Base-by-base conservation (phyloP, 2,888 invertebrate species). In the Sialis fuliginosa region DNA sequence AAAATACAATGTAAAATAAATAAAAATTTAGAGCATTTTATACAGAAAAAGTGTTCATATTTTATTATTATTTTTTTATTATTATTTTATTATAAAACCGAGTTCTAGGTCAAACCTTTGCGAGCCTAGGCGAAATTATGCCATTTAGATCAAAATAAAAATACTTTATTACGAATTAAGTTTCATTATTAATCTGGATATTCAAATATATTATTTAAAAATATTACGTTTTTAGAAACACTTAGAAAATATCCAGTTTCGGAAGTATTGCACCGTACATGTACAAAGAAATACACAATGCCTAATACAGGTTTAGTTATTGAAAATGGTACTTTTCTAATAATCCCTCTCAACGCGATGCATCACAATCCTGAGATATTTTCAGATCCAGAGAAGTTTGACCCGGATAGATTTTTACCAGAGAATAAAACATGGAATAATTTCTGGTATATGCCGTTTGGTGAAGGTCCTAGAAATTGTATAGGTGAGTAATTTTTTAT, bases 161-260 rank as follows among this genome's bases (percentile, higher is more conserved):
- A 22, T 22, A 22, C 4, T 22, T 22, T 22, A 22, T 22, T 22
- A 2, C 22, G 22, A 22, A 22, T 22, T 22, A 22, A 2, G 22
- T 22, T 22, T 22, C 22, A 22, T 22, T 2, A 22, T 22, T 2
- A 22, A 22, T 22, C 4, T 6, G 10, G 10, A 6, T n/a, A 12
- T 22, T 22, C 10, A 42, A 8, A 42, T 6, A 6, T 22, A 22
- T 4, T 22, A 22, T 22, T 22, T 22, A 22, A 22, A 22, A 22
- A 22, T 2, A 22, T 22, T n/a, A n/a, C n/a, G 22, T 22, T 22
- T 22, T 22, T 22, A 55, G 61, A 62, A 52, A 57, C 58, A 2
- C 51, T 68, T 1, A 58, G 71, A 34, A 62, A 65, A 48, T 67
- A 67, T 51, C 68, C 71, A 1, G 64, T 63, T 2, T 55, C 65